Evolutionary conservation across 2,888 invertebrate species (phyloP), one percentile per base, ranked within the genome.

Genomic region (Tanypteryx hageni): DNA sequence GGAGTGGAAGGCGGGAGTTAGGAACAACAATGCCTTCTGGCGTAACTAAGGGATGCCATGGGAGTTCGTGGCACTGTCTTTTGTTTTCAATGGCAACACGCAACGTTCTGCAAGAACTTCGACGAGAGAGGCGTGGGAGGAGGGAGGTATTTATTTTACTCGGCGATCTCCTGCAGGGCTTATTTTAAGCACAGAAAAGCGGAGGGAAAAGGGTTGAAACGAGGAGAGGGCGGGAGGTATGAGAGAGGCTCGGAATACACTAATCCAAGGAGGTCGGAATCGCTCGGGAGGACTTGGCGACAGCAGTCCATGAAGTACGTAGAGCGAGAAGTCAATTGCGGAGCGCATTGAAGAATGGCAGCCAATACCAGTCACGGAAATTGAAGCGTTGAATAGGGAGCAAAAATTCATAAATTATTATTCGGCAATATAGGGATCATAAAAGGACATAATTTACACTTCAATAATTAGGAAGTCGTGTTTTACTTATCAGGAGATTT

Each of bases 1-100:
- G 57, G 56, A 16, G 9, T 13, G 57, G 56, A n/a, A n/a, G n/a
- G n/a, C 7, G 13, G 44, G 44, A 44, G 44, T 44, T 44, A 44
- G 3, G 44, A 44, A 44, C 44, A 44, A 44, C 5, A 83, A 18
- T 9, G 83, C 83, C 83, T 13, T 13, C 18, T 10, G 83, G 83
- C 83, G 31, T 11, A 10, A 16, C 56, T 11, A 57, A 56, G 83
- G n/a, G 83, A 83, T 14, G 8, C 7, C 8, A n/a, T 13, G 56
- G 57, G 14, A 57, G n/a, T 31, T 9, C 31, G 14, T 31, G 83
- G 56, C 83, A 56, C 56, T 57, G 57, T 31, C 86, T 59, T 31
- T 9, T 86, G 86, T 64, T 64, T 86, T 86, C 61, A 86, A 86
- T 61, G 86, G 61, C 83, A 83, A 83, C 83, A 83, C 83, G 56